Evolutionary conservation across 2,797 vertebrate species (phyloP), one percentile per base, ranked within the genome.

Genomic region (Tapirus indicus): DNA sequence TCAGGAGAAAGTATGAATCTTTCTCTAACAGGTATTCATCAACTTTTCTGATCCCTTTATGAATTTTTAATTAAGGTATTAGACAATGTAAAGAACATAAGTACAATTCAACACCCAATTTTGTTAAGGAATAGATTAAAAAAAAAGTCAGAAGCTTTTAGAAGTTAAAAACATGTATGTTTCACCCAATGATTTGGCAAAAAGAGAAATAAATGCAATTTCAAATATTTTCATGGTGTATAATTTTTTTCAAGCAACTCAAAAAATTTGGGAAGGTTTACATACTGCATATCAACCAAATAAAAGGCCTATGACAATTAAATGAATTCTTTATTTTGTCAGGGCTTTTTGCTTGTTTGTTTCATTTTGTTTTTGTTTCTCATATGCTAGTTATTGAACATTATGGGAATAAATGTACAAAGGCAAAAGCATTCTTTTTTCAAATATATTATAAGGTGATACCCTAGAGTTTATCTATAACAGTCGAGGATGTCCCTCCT

Each of bases 31-130:
- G 79, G 29, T 97, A 87, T 78, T 98, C 69, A 58, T 71, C 91
- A 96, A 95, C 54, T 95, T 75, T 94, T 97, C 78, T 86, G 85
- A 93, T 97, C 97, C 87, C 62, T 88, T 64, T 88, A 69, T 82
- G 68, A 97, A 97, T 89, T 97, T 98, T 98, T 98, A 98, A 98
- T 98, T 98, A 98, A 98, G 90, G 89, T 94, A 84, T 91, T 96
- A 91, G 27, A 78, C 85, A 92, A 83, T 69, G 56, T 95, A 94
- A 97, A 97, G 74, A 97, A 78, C 89, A 96, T 97, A 97, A 97
- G 96, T 83, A 94, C 69, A 90, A 91, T 68, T 60, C 18, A 94
- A 35, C 58, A 96, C 54, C 32, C 68, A 92, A 9, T 16, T 95
- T 96, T 78, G 35, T 68, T 96, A 96, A 95, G 82, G n/a, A 98